Base-by-base conservation (phyloP, 2,113 vertebrate genomes). In the Siniperca knerii region DNA sequence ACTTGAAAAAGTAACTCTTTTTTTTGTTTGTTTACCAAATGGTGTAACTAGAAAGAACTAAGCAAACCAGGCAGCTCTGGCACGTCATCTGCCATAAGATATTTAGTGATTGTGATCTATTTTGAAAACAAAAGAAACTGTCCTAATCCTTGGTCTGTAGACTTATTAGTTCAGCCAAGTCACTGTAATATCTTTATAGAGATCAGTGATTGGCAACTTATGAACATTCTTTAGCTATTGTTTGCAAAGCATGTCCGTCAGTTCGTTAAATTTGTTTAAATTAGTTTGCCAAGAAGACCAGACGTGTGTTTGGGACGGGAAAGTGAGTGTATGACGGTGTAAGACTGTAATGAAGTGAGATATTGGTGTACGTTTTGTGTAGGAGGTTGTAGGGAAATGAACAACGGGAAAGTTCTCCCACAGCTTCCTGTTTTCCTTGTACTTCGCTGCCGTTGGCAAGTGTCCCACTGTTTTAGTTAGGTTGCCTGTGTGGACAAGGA, bases 341-440 rank as follows among this genome's bases (percentile, higher is more conserved):
- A 25, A 18, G 2, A 13, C 68, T 44, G 23, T 16, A 40, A 44
- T 77, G 50, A 81, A 72, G 83, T 52, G 66, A 89, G 74, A 33
- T 40, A 52, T 37, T 35, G 13, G 23, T 46, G 13, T 42, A 46
- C 61, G 78, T 79, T 72, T 64, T 84, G 62, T 78, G 84, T 64
- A 57, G 23, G 42, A 76, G 16, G 7, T 52, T 16, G n/a, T 21
- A 79, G 75, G 78, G 81, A 90, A 62, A 60, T 87, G 65, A 93
- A 85, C 74, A 62, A 76, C 83, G 77, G 89, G 83, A 92, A 92
- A 82, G 86, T 88, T 92, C 85, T 90, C 72, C 69, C 75, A 35
- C 48, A 23, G 72, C 84, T 95, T 96, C 93, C 95, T 95, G 93
- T 95, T 95, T 94, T 90, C 61, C 67, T 42, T 76, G 25, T 61